phyloP scores from a whole-genome alignment of 2,113 vertebrate species.

The Hypocryptadius cinnamomeus region DNA sequence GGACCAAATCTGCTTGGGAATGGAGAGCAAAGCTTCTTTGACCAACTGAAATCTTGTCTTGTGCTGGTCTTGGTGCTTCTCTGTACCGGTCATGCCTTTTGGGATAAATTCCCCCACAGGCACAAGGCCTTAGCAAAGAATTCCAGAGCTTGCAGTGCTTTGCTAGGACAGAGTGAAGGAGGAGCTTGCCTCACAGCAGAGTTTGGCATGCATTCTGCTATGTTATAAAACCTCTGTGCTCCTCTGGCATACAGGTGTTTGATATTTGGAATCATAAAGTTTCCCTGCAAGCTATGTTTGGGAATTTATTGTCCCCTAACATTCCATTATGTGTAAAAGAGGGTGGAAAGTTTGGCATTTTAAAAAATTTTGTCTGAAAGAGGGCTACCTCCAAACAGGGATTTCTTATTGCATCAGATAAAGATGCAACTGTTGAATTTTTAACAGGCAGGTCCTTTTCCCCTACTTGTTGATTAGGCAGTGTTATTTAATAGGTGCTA shows the following conservation, averaged over 20 bases:
- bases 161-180: not conserved
- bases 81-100: not conserved
- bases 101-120: not conserved
- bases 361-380: not conserved
- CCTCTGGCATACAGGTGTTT: not conserved
- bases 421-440: not conserved
- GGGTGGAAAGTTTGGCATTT: not conserved
- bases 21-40: not conserved
- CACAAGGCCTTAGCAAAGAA: not conserved
- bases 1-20: constrained; percentile 21
- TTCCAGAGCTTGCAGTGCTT: not conserved
- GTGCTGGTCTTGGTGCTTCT: constrained; percentile 6
- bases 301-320: not conserved
- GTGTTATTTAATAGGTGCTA: constrained; percentile 28
- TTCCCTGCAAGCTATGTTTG: not conserved
- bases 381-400: not conserved
- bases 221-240: not conserved
- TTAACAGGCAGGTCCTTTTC: not conserved
- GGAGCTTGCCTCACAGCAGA: not conserved
- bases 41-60: not conserved
- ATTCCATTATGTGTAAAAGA: not conserved
- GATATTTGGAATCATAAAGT: not conserved
- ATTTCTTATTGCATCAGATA: not conserved
- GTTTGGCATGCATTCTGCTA: not conserved
- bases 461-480: not conserved